Base-by-base conservation (phyloP, 2,797 vertebrate species). In the Chrysolophus pictus region DNA sequence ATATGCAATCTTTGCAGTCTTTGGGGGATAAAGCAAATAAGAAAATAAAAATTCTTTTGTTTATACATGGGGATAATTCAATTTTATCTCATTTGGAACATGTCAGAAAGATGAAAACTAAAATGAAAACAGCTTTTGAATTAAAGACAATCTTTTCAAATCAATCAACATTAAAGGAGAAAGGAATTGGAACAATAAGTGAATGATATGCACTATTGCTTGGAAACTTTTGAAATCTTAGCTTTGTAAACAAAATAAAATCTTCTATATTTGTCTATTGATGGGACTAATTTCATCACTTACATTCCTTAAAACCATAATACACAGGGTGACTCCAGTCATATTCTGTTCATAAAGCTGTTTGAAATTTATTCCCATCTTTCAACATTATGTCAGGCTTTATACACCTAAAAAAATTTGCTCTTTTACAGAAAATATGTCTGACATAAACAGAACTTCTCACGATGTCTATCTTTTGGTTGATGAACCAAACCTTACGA, bases 61-160 rank as follows among this genome's bases (percentile, higher is more conserved):
- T 97, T 97, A 96, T 95, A 91, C 94, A 95, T 91, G 59, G 94
- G 91, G 18, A 81, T 97, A 97, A 97, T 97, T 97, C 93, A 96
- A 97, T 97, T 97, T 97, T 75, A 87, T 96, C 94, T 96, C 93
- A 94, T 97, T 97, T 96, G 93, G 92, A 93, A 97, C 96, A 96
- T 95, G 94, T 96, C 93, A 96, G 95, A 96, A 97, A 97, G 95
- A 96, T 96, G 97, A 97, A 96, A 97, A 96, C 95, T 95, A 96
- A 97, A 97, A 96, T 96, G 97, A 92, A 97, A 97, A 96, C 96
- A 97, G 97, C 96, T 96, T 97, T 96, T 96, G 94, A 96, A 97
- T 97, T 96, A 96, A 91, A 95, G 95, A 94, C 95, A 96, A 96
- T 95, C 95, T 96, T 93, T 95, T 95, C 91, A 96, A 96, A 97